These are phyloP conservation scores for Ichneumoninae sp. DNA, from an alignment of 2,888 invertebrate genomes.

Conservation along the genomic window DNA sequence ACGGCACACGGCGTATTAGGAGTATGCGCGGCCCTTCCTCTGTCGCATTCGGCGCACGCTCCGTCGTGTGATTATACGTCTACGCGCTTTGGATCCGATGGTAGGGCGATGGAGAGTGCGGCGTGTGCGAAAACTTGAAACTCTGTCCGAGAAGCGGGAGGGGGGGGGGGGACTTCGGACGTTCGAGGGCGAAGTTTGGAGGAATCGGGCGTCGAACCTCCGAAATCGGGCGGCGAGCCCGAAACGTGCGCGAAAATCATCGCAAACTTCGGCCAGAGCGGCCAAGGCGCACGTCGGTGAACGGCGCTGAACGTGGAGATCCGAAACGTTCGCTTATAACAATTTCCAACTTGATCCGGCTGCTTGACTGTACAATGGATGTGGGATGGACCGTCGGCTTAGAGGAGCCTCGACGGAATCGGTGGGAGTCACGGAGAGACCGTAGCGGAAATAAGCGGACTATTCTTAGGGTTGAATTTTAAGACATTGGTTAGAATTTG, in stretches of 20 bases:
- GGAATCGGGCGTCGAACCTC: conserved; percentile 34
- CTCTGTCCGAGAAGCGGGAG: background rate
- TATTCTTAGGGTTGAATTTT: too few relatives aligned
- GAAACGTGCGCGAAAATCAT: conserved; percentile 1
- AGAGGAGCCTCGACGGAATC: too few relatives aligned
- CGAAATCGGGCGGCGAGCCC: background rate
- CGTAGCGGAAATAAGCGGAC: too few relatives aligned
- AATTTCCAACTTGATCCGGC: background rate
- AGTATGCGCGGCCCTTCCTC: conserved; percentile 22
- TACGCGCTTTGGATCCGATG: background rate
- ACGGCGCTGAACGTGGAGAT: background rate
- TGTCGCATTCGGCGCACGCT: conserved; percentile 34
- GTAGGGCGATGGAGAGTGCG: background rate
- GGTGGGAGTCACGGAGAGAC: too few relatives aligned
- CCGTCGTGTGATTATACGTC: conserved; percentile 1
- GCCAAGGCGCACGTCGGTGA: conserved; percentile 8
- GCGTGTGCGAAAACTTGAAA: conserved; percentile 7
- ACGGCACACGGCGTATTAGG: conserved; percentile 43
- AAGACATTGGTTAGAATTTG: too few relatives aligned
- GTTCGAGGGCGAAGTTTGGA: conserved; percentile 33
- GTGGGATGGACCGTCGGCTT: background rate
- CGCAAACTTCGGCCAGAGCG: conserved; percentile 12
- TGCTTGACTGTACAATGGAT: background rate
- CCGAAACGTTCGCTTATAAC: background rate
- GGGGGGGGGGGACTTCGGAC: conserved; percentile 1